Evolutionary conservation across 2,888 invertebrate genomes (phyloP), one percentile per base, ranked within the genome.

Genomic region (Coelopa pilipes): DNA sequence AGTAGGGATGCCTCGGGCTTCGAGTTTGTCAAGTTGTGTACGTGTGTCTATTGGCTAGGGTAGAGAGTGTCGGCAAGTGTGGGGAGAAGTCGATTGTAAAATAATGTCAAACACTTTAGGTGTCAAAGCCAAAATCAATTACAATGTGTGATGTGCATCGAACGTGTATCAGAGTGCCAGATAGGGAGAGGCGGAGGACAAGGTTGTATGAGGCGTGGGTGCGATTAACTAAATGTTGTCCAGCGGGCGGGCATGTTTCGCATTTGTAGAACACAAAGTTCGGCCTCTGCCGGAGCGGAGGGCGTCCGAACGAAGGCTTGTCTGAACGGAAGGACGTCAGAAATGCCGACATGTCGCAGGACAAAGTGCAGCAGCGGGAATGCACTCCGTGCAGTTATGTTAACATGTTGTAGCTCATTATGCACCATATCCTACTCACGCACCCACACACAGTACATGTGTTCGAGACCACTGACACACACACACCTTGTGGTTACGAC

Each of bases 361-460:
- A n/a, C 34, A 15, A 67, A 70, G 65, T 59, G 62, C 70, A 74
- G 73, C 70, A 74, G 74, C 74, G 77, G 79, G 78, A 79, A 79
- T 79, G 77, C 72, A 76, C 74, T 74, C 74, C 75, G 74, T 75
- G 75, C 78, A 78, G 76, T 79, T 78, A 76, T 80, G 80, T 80
- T 78, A 79, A 80, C 80, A 80, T 78, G 78, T 77, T 80, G 80
- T 80, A 78, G 78, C 80, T 80, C 80, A 80, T 80, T 80, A 78
- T 78, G 79, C 78, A 75, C 69, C 70, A 72, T 66, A 73, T 70
- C 66, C 50, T 72, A 71, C 62, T 34, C 34, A 34, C 34, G 7
- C 34, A 34, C 34, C 34, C 34, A 34, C 34, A 34, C 34, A 34
- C 34, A 34, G 34, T 34, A 34, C 34, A 34, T 34, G 34, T 34